Evolutionary conservation across 1,140 invertebrate species (phyloP).

Genomic region (Gonatopus flavifemur): DNA sequence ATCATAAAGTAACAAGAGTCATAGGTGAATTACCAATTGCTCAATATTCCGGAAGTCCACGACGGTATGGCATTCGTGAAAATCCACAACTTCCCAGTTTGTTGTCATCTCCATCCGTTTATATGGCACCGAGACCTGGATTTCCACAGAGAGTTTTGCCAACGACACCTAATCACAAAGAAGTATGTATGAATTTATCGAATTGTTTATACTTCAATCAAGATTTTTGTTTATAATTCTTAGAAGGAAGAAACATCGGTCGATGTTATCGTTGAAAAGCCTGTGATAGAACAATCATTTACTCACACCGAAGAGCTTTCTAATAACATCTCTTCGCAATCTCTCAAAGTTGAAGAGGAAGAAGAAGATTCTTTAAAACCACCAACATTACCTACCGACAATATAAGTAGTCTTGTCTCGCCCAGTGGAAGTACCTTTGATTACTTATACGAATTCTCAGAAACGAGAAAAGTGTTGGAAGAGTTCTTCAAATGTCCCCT

Average conservation of each 20-base stretch:
- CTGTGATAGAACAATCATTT: slow-evolving; percentile 44
- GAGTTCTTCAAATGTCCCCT: slow-evolving; percentile 86
- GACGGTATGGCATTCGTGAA: slow-evolving; percentile 74
- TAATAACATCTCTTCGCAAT: slow-evolving; percentile 25
- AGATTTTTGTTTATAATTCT: slow-evolving; percentile 16
- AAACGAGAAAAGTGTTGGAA: slow-evolving; percentile 86
- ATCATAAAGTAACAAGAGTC: slow-evolving; percentile 70
- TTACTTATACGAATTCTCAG: slow-evolving; percentile 87
- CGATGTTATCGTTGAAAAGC: slow-evolving; percentile 45
- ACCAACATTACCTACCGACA: slow-evolving; percentile 43
- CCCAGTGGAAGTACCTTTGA: slow-evolving; percentile 68
- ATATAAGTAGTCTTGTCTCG: slow-evolving; percentile 50
- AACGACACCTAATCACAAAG: slow-evolving; percentile 56
- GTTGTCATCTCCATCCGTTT: slow-evolving; percentile 66
- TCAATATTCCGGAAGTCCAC: slow-evolving; percentile 88
- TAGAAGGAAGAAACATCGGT: slow-evolving; percentile 46
- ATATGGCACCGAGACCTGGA: slow-evolving; percentile 68
- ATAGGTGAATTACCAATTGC: slow-evolving; percentile 87
- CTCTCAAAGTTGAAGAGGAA: slow-evolving; percentile 38
- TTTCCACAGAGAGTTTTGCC: slow-evolving; percentile 69
- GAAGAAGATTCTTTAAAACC: slow-evolving; percentile 47
- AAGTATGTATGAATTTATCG: slow-evolving; percentile 30
- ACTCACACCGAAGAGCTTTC: slow-evolving; percentile 33
- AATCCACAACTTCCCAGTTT: slow-evolving; percentile 63
- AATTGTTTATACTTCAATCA: slow-evolving; percentile 4